Conservation (phyloP, 2,888 invertebrate genomes). For the Acrobasis suavella region DNA sequence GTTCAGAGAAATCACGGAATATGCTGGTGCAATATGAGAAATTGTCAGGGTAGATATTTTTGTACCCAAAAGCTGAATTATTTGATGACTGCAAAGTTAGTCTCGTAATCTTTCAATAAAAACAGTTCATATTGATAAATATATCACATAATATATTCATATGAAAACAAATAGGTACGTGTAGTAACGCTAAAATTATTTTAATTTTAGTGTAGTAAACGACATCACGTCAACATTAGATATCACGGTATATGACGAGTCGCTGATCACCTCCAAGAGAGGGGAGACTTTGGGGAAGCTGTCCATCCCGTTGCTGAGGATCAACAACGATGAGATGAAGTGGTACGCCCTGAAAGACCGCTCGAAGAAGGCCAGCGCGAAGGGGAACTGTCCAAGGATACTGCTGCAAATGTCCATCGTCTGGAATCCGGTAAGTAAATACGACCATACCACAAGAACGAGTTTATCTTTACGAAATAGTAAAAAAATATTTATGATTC, state of each 20-base stretch:
- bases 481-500: no score
- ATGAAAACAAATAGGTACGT: not conserved
- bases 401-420: slow-evolving; percentile 69
- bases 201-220: slow-evolving; percentile 55
- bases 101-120: no score
- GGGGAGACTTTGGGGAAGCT: slow-evolving; percentile 67
- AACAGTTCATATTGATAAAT: no score
- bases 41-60: no score
- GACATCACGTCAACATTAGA: slow-evolving; percentile 72
- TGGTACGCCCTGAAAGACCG: slow-evolving; percentile 72
- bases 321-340: slow-evolving; percentile 65
- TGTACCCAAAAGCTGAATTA: no score
- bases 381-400: slow-evolving; percentile 68
- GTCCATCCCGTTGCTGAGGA: slow-evolving; percentile 67
- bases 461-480: no score
- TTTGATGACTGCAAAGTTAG: no score
- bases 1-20: no score
- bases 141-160: not conserved
- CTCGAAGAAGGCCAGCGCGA: slow-evolving; percentile 58
- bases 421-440: slow-evolving; percentile 69
- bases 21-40: no score
- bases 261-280: slow-evolving; percentile 55
- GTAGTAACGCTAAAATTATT: not conserved
- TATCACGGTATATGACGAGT: slow-evolving; percentile 67
- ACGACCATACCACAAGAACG: not conserved